Evolutionary conservation across 2,888 invertebrate species (phyloP), one percentile per base, ranked within the genome.

Genomic region (Argyresthia albistria): DNA sequence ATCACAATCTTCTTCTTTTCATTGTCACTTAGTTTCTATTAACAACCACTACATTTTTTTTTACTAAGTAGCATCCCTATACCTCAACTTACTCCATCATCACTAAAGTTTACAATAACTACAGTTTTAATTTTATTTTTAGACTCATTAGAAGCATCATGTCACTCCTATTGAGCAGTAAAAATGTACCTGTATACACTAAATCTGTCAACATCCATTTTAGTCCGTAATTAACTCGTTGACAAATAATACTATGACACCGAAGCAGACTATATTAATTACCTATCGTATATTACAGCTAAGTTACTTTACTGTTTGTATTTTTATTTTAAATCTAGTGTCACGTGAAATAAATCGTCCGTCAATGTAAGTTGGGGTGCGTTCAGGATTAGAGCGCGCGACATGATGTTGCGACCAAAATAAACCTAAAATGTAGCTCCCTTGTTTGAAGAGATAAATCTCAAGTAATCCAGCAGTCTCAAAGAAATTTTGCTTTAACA

Each of bases 191-290:
- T 67, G 70, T 62, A 69, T 62, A 62, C 66, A 76, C 68, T 78
- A 77, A 78, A 78, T 73, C 73, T 74, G 74, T 81, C 81, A 77
- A 69, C 76, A 70, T 75, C 71, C 71, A 75, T 73, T 70, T 70
- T 64, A 68, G 63, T 65, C 59, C 59, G 59, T 75, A 76, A 81
- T 81, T 79, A 83, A 78, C 75, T 64, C 73, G 77, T 69, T 79
- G 81, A 86, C 82, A 80, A 81, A 84, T 80, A 69, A 71, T 71
- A 67, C 70, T 73, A 78, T 68, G 78, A 74, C 77, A 78, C 70
- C 68, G 61, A 65, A 63, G 60, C 65, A 67, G 66, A 25, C 73
- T 65, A 76, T 76, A 76, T 70, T 66, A 73, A 76, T 76, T 78
- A 67, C 72, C 59, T 66, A 62, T 67, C 73, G 68, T 80, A 74